Evolutionary conservation across 37 sponge, comb jelly and placozoan species (phyloP).

Genomic region (Halichondria panicea): DNA sequence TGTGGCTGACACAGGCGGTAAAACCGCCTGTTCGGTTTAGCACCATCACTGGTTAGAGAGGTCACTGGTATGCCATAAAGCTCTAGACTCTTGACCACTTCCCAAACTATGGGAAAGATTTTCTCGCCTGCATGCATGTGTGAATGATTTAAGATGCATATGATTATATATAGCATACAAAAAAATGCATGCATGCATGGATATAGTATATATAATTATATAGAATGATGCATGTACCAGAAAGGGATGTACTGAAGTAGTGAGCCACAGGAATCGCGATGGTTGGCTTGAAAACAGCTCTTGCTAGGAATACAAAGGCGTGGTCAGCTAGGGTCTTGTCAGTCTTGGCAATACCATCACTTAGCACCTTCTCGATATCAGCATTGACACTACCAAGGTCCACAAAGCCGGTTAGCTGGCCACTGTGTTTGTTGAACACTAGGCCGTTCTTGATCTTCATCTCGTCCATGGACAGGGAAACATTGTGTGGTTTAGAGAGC

Average conservation of each 20-base stretch:
- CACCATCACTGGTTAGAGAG: constrained; percentile 20
- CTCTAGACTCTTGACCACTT: constrained; percentile 6
- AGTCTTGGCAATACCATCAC: background rate
- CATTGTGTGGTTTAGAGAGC: background rate
- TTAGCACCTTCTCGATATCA: background rate
- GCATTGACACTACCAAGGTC: constrained; percentile 18
- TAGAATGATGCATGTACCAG: background rate
- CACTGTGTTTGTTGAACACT: background rate
- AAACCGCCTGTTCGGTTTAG: constrained; percentile 3
- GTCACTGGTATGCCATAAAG: constrained; percentile 6
- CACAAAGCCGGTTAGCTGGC: constrained; percentile 1
- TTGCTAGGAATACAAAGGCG: constrained; percentile 18
- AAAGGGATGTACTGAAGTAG: background rate
- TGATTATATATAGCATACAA: background rate
- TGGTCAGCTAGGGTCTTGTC: constrained; percentile 9
- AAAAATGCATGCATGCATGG: background rate
- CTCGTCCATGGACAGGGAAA: constrained; percentile 7
- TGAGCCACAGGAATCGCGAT: constrained; percentile 2
- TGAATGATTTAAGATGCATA: background rate
- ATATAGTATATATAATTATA: background rate
- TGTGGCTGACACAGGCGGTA: background rate
- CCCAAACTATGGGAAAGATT: constrained; percentile 8
- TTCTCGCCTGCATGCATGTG: no score
- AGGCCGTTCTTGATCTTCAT: constrained; percentile 16
- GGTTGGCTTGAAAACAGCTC: constrained; percentile 33